These are phyloP conservation scores for Eriosoma lanigerum DNA, from an alignment of 1,140 invertebrate species.

Conservation along the genomic window DNA sequence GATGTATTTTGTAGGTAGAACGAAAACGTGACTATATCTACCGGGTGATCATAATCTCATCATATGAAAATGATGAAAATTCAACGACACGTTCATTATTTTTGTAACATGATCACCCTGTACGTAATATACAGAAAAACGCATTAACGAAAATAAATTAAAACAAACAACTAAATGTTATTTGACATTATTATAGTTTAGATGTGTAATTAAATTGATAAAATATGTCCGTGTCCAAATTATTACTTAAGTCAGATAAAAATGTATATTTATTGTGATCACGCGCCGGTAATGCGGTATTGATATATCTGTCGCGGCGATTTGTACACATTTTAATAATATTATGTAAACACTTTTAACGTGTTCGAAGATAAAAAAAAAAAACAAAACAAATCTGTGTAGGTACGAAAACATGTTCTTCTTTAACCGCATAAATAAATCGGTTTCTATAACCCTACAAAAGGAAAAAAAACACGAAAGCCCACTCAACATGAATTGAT, in stretches of 20 bases:
- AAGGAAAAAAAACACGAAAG: background rate
- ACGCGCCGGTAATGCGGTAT: background rate
- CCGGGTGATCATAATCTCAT: too few relatives aligned
- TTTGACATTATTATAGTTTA: too few relatives aligned
- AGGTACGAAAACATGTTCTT: slow-evolving; percentile 7
- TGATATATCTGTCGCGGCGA: background rate
- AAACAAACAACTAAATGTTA: too few relatives aligned
- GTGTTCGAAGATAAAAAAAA: background rate
- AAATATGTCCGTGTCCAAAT: background rate
- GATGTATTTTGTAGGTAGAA: too few relatives aligned
- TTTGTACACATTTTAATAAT: slow-evolving; percentile 17
- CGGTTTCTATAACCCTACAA: background rate
- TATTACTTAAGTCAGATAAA: background rate
- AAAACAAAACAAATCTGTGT: slow-evolving; percentile 2
- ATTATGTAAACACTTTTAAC: slow-evolving; percentile 25
- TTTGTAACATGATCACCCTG: too few relatives aligned
- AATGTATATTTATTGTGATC: background rate
- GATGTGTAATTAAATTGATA: background rate
- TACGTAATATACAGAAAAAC: too few relatives aligned
- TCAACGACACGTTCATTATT: too few relatives aligned
- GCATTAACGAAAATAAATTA: too few relatives aligned
- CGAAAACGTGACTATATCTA: too few relatives aligned
- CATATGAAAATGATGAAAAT: too few relatives aligned
- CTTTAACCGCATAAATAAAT: background rate
- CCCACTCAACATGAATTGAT: slow-evolving; percentile 20